Evolutionary conservation across 2,888 invertebrate genomes (phyloP), one percentile per base, ranked within the genome.

Genomic region (Teleogryllus oceanicus): DNA sequence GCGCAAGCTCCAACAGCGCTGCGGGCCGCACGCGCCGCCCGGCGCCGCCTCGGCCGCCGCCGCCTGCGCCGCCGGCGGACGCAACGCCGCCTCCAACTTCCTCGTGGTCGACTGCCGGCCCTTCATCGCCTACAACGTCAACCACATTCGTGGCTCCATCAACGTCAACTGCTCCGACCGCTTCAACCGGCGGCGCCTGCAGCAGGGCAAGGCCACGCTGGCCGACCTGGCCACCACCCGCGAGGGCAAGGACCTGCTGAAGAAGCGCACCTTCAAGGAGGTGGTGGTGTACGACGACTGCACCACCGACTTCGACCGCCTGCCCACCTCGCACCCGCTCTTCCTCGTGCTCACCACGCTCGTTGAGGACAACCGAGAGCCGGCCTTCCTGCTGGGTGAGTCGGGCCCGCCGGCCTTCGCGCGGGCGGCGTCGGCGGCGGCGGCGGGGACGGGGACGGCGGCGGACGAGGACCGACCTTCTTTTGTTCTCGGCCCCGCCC

Each of bases 111-210:
- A 93, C 85, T 92, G 92, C 85, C 89, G 93, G 77, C 90, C 93
- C 2, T 93, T 93, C 86, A 90, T 93, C 83, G 90, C 91, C 81
- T 93, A 91, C 88, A 93, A 93, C 85, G 89, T 90, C 83, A 90
- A 90, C 85, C 93, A 93, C 86, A 90, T 93, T 82, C 88, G 89
- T 80, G 92, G 92, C 74, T 91, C 92, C 49, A 90, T 92, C 84
- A 93, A 93, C 86, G 90, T 93, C 82, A 92, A 92, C 86, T 93
- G 93, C 85, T 90, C 92, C 62, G 93, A 93, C 85, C 88, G 92
- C 77, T 91, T 92, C 86, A 92, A 92, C 85, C 88, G 92, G 81
- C 88, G 91, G 83, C 87, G 93, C 50, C 87, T 93, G 82, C 92
- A 92, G 84, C 90, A 91, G 84, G 92, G 92, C 16, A 91, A 92